Evolutionary conservation across 2,888 invertebrate genomes (phyloP), one percentile per base, ranked within the genome.

Genomic region (Latrodectus elegans): DNA sequence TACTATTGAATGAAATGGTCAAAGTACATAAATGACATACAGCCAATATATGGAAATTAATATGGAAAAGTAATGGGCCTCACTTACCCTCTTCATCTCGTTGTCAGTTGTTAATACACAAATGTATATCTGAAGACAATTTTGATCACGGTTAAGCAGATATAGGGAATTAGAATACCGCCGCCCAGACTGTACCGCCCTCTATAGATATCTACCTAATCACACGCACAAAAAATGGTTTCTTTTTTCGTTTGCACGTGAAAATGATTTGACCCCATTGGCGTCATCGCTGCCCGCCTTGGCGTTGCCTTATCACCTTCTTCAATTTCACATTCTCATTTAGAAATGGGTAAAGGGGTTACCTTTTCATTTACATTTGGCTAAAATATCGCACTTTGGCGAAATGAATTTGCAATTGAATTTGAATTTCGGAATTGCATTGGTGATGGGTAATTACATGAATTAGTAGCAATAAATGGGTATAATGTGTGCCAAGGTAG

Each of bases 121-220:
- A 51, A 38, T 60, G 79, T 74, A 79, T 87, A 87, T 87, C 86
- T 87, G 86, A 87, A 81, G 71, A 81, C 81, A 87, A 81, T 87
- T 87, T 87, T 87, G 86, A 77, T 77, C 76, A 73, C 81, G 52
- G 86, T 87, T 73, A 77, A 71, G 71, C 81, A 87, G 86, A 87
- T 87, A 87, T 87, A 87, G 86, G 81, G 86, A 87, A 87, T 81
- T 87, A 87, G 86, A 81, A 87, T 87, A 87, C 79, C 79, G 67
- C 85, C 85, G 77, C 74, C 79, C 76, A 81, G 77, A 87, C 81
- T 64, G 86, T 81, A 73, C 81, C 86, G 86, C 86, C 86, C 86
- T 87, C 86, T 87, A 82, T 81, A 85, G 75, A 80, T 75, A 80
- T 75, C 72, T 68, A 60, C 75, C 79, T 79, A 87, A 87, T 82